A percentile compares a stretch with the other conserved stretches of the same genome.
Conservation (phyloP, 35 echinoderm and acorn worm species). For the Acanthaster planci region DNA sequence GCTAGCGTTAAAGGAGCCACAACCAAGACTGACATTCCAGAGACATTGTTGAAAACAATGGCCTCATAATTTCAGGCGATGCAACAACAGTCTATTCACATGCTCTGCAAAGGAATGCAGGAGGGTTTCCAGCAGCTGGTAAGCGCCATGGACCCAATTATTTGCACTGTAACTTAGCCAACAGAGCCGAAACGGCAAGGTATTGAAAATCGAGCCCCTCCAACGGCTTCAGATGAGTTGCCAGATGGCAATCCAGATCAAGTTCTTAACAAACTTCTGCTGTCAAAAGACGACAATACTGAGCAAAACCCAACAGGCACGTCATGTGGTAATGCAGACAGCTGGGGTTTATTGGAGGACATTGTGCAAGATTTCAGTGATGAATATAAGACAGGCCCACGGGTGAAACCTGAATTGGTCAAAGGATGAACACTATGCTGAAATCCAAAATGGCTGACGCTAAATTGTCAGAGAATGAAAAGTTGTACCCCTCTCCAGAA, state of each 20-base stretch:
- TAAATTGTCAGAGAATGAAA: neutral
- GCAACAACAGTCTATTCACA: neutral
- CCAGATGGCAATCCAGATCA: neutral
- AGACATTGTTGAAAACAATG: no score
- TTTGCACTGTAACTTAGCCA: neutral
- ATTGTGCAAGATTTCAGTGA: constrained; percentile 12
- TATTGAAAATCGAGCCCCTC: neutral
- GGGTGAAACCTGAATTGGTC: no score
- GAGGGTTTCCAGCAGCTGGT: neutral
- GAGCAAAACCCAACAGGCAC: neutral
- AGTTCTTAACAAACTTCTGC: neutral
- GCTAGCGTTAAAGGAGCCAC: no score
- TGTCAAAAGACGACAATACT: neutral
- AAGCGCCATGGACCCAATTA: neutral
- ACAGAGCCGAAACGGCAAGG: neutral
- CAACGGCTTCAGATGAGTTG: neutral
- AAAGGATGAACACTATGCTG: neutral
- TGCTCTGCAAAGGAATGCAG: neutral
- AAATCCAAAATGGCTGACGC: neutral
- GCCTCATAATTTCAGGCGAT: neutral
- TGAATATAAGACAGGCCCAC: neutral
- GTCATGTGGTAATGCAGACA: neutral
- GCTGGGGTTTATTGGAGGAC: neutral
- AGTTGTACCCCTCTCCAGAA: no score
- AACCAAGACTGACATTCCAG: no score